Evolutionary conservation across 2,797 vertebrate genomes (phyloP).

Genomic region (Hydrocynus forskahlii): DNA sequence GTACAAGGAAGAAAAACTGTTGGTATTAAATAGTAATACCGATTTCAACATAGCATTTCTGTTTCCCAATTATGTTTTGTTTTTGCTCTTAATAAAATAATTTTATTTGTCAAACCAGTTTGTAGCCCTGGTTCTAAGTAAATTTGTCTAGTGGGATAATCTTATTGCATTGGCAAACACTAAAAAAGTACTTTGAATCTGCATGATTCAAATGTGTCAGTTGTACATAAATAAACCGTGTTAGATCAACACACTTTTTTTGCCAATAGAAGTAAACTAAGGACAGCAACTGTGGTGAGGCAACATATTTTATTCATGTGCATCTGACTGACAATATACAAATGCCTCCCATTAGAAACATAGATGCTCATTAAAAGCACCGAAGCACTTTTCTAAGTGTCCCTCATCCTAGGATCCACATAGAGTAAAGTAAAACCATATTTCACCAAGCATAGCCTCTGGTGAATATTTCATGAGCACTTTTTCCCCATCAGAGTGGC

Average conservation of each 20-base stretch:
- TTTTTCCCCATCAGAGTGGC: conserved; percentile 47
- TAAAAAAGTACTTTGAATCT: too few relatives aligned
- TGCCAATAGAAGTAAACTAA: neutral
- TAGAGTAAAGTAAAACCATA: conserved; percentile 13
- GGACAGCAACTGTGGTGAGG: neutral
- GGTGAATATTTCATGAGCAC: conserved; percentile 54
- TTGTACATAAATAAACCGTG: neutral
- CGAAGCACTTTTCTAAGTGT: conserved; percentile 55
- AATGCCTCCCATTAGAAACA: conserved; percentile 43
- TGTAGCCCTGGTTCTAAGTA: too few relatives aligned
- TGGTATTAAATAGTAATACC: too few relatives aligned
- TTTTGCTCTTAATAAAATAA: too few relatives aligned
- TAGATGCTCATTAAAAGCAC: conserved; percentile 12
- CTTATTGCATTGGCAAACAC: too few relatives aligned
- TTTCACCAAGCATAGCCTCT: conserved; percentile 35
- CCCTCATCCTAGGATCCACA: conserved; percentile 40
- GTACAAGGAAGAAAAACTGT: too few relatives aligned
- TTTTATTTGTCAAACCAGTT: too few relatives aligned
- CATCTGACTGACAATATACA: conserved; percentile 17
- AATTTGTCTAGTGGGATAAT: too few relatives aligned
- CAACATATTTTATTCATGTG: neutral
- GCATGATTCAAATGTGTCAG: too few relatives aligned
- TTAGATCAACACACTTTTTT: neutral
- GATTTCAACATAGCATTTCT: too few relatives aligned
- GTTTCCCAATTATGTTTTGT: too few relatives aligned